Evolutionary conservation across 2,797 vertebrate species (phyloP).

Genomic region (Peromyscus aztecus): DNA sequence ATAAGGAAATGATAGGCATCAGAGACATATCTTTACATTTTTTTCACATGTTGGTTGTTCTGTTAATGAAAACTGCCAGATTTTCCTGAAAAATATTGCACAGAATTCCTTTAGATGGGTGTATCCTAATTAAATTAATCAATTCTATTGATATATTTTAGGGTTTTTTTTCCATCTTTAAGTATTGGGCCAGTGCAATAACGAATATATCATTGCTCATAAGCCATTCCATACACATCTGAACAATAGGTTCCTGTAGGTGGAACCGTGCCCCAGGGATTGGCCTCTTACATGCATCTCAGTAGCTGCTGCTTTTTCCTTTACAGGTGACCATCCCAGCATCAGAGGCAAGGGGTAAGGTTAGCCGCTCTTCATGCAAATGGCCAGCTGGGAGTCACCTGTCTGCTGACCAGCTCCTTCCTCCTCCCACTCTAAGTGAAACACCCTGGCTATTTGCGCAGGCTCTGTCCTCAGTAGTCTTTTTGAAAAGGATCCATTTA

Average conservation of each 20-base stretch:
- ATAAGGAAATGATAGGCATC: background rate
- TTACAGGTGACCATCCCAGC: background rate
- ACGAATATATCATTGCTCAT: background rate
- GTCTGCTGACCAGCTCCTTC: background rate
- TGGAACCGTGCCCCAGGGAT: background rate
- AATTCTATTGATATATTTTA: background rate
- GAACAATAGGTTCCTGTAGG: background rate
- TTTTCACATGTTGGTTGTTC: conserved; percentile 17
- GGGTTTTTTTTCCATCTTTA: background rate
- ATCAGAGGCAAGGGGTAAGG: background rate
- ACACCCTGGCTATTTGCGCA: background rate
- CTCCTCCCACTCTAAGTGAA: background rate
- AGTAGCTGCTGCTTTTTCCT: background rate
- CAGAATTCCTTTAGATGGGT: conserved; percentile 44
- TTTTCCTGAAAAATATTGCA: conserved; percentile 33
- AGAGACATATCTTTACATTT: conserved; percentile 3
- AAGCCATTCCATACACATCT: background rate
- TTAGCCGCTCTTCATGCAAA: background rate
- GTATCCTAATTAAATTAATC: background rate
- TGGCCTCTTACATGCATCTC: background rate
- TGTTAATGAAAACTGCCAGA: background rate
- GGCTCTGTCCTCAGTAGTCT: background rate
- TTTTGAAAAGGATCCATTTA: conserved; percentile 7
- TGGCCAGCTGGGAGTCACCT: background rate
- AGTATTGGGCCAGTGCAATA: background rate